Base-by-base conservation (phyloP, 2,113 vertebrate species). In the Sapayoa aenigma region DNA sequence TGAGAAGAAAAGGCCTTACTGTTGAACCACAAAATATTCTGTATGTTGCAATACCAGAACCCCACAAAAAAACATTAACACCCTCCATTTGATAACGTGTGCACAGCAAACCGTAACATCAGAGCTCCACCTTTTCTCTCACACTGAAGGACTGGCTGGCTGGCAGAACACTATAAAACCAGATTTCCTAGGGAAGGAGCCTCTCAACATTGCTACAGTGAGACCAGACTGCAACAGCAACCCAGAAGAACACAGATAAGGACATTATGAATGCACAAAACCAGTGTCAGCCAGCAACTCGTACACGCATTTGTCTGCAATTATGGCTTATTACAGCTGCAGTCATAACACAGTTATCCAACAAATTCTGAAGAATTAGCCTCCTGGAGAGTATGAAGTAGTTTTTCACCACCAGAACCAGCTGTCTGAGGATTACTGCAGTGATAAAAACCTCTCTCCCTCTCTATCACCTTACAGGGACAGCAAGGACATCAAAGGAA, bases 291-390 rank as follows among this genome's bases (percentile, higher is more conserved):
- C 63, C 53, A 83, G 33, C 88, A 90, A 63, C 42, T 30, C 53
- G 72, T 11, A 92, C 60, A 31, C 37, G 77, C 63, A 83, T 86
- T 95, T 84, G 55, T 76, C 85, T 95, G 83, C 90, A 96, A 96
- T 95, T 93, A 95, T 0, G 93, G 85, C 82, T 91, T 63, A 90
- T 94, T 92, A 95, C 0, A 6, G 81, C 55, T 77, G 78, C 84
- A 96, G 87, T 77, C 91, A 85, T 69, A 96, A 95, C 91, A 94
- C 44, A 84, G 74, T 73, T 94, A 93, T 80, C 92, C 91, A 94
- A 89, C 72, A 95, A 75, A 93, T 80, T 80, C 78, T 73, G 89
- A 53, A 90, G 84, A 58, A 95, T 91, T 73, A 79, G 77, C 63
- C 90, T 96, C 93, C 95, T 86, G 76, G 58, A 71, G 92, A 92